Percentiles rank a stretch among this genome's conserved stretches.
These are phyloP conservation scores for Danio jaintianensis DNA, from an alignment of 2,797 vertebrate species.

Conservation along the genomic window DNA sequence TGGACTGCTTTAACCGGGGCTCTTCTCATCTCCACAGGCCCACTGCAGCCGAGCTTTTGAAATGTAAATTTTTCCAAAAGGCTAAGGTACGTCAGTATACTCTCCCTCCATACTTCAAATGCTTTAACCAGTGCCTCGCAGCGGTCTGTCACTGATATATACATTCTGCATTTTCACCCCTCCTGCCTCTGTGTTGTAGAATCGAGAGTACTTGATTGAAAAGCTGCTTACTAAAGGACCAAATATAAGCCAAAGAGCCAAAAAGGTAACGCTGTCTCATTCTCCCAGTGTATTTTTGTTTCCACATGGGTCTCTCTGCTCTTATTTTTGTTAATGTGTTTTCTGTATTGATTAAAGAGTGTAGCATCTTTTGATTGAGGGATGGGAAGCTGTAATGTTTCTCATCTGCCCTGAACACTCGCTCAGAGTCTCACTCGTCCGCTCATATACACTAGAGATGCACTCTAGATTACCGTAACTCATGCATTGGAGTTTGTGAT, in stretches of 20 bases:
- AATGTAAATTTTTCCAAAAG: conserved; percentile 99
- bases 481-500: background rate
- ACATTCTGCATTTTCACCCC: conserved; percentile 55
- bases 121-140: conserved; percentile 21
- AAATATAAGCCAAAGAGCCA: conserved; percentile 95
- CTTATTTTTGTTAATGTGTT: conserved; percentile 56
- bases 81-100: conserved; percentile 89
- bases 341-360: conserved; percentile 66
- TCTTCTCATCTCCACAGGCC: conserved; percentile 81
- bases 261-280: conserved; percentile 84
- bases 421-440: conserved; percentile 16
- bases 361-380: conserved; percentile 28
- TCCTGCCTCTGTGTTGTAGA: conserved; percentile 76
- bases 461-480: conserved; percentile 8
- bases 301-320: conserved; percentile 30
- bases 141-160: conserved; percentile 16
- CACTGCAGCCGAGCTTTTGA: conserved; percentile 98
- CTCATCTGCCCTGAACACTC: background rate
- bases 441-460: background rate
- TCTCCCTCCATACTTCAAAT: conserved; percentile 46
- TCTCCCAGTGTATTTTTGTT: background rate
- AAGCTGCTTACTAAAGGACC: conserved; percentile 93
- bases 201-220: conserved; percentile 96
- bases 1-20: conserved; percentile 9
- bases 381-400: conserved; percentile 24